Conservation (phyloP, 2,888 invertebrate species). For the Sphecodes monilicornis region DNA sequence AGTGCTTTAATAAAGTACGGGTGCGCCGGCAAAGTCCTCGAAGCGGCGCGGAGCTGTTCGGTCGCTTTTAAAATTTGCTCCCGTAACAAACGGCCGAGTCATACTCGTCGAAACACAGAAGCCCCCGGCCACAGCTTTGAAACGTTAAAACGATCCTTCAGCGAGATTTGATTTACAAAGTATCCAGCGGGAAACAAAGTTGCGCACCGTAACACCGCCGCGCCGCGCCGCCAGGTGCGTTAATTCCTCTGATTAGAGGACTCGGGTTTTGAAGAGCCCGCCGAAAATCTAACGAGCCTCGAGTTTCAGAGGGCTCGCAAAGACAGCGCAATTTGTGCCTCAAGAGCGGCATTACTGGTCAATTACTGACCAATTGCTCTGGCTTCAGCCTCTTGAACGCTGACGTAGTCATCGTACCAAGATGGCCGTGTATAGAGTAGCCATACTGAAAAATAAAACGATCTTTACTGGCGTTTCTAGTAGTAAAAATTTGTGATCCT, state of each 20-base stretch:
- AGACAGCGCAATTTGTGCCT: not conserved
- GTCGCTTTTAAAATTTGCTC: conserved; percentile 12
- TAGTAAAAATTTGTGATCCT: not conserved
- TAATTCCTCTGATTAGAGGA: conserved; percentile 1
- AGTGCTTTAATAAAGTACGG: not conserved
- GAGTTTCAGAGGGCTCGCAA: not conserved
- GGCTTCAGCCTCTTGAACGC: not conserved
- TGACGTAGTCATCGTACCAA: not conserved
- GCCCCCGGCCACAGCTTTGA: not conserved
- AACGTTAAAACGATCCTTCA: conserved; percentile 15
- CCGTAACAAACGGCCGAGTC: conserved; percentile 1
- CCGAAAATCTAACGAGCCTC: conserved; percentile 7
- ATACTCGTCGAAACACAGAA: not conserved
- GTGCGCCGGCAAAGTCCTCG: not conserved
- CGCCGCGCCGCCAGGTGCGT: not conserved
- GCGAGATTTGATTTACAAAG: conserved; percentile 18
- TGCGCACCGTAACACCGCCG: not conserved
- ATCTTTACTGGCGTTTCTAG: not conserved
- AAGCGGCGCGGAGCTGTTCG: not conserved
- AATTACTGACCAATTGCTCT: not conserved
- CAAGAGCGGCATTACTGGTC: not conserved
- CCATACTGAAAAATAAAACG: not conserved
- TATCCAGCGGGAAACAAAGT: conserved; percentile 6
- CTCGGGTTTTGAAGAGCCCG: not conserved
- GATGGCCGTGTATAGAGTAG: not conserved